Percentiles rank a stretch among this genome's conserved stretches.
Conservation (phyloP, 2,797 vertebrate species). For the Carduelis carduelis region DNA sequence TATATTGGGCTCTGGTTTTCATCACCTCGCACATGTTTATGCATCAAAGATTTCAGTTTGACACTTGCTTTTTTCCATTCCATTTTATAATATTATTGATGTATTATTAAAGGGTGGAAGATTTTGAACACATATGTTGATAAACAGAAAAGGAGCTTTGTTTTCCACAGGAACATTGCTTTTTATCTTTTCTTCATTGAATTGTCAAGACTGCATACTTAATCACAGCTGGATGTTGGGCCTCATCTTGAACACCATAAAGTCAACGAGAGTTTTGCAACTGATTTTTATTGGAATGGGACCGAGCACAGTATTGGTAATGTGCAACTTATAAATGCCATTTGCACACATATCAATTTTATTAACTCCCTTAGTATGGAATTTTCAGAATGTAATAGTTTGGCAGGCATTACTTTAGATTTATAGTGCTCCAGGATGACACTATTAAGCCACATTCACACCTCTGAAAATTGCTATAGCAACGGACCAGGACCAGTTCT, state of each 20-base stretch:
- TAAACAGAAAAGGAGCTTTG: conserved; percentile 58
- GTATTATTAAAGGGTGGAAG: conserved; percentile 58
- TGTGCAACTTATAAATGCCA: conserved; percentile 53
- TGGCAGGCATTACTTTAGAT: conserved; percentile 56
- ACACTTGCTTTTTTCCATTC: neutral
- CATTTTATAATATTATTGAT: conserved; percentile 62
- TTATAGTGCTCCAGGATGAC: conserved; percentile 54
- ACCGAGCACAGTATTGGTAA: neutral
- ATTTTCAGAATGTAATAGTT: conserved; percentile 55
- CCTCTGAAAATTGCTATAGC: conserved; percentile 56
- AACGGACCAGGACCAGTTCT: conserved; percentile 15
- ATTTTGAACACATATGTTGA: conserved; percentile 68
- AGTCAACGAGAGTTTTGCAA: conserved; percentile 18
- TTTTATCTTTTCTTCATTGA: conserved; percentile 68
- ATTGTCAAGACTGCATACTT: conserved; percentile 60
- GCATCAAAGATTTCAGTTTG: conserved; percentile 27
- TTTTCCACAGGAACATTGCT: conserved; percentile 41
- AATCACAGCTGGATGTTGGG: conserved; percentile 56
- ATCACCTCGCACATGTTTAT: neutral
- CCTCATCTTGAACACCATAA: neutral
- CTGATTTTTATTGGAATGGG: conserved; percentile 41
- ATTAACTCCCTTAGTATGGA: conserved; percentile 57
- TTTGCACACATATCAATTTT: conserved; percentile 68
- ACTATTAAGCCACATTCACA: conserved; percentile 54
- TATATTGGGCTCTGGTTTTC: conserved; percentile 30